Conservation (phyloP, 2,888 invertebrate species). For the Keiferia lycopersicella region DNA sequence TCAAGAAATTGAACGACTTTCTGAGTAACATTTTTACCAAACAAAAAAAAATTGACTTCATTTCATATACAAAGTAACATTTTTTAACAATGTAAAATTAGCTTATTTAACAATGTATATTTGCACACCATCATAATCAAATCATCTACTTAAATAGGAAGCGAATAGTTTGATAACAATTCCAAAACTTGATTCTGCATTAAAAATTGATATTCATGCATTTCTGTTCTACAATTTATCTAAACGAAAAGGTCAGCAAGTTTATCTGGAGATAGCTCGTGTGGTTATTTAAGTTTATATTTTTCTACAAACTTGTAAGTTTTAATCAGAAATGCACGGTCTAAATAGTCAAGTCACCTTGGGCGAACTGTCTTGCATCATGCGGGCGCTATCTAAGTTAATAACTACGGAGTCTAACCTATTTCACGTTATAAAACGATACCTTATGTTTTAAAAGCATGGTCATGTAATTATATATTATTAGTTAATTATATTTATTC, state of each 20-base stretch:
- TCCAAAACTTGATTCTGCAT: not conserved
- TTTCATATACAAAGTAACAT: too few species aligned
- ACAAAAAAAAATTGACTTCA: too few species aligned
- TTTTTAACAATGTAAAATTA: too few species aligned
- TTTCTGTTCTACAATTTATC: not conserved
- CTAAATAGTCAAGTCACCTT: constrained; percentile 38
- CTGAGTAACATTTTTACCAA: too few species aligned
- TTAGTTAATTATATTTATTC: too few species aligned
- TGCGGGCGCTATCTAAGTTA: constrained; percentile 50
- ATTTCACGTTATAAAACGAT: too few species aligned
- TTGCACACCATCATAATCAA: not conserved
- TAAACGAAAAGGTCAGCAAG: not conserved
- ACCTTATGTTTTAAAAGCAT: too few species aligned
- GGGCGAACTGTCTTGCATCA: constrained; percentile 47
- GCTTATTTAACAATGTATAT: not conserved
- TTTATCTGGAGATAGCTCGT: not conserved
- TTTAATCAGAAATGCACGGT: not conserved
- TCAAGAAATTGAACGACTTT: too few species aligned
- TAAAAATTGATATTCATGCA: not conserved
- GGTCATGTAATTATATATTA: too few species aligned
- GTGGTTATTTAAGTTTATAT: not conserved
- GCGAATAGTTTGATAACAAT: not conserved
- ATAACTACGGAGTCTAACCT: too few species aligned
- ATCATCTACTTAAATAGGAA: constrained; percentile 1
- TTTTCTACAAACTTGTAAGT: not conserved